phyloP scores from a whole-genome alignment of 2,888 invertebrate species.

The Azorinus chamasolen region DNA sequence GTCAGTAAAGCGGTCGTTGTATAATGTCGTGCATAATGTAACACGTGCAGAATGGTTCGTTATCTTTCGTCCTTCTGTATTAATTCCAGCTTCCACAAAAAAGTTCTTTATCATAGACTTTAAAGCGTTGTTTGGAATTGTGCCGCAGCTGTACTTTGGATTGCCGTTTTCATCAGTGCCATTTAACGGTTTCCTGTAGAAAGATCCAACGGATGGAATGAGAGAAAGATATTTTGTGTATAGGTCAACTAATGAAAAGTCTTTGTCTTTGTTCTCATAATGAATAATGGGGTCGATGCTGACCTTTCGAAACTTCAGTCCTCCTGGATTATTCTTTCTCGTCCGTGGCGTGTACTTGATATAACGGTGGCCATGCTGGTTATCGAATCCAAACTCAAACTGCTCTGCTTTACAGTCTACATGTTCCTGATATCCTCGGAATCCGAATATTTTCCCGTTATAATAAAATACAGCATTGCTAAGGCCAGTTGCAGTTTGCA shows the following conservation, averaged over 20 bases:
- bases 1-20: no score
- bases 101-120: constrained; percentile 19
- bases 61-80: neutral
- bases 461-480: no score
- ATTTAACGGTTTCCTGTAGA: constrained; percentile 14
- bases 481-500: constrained; percentile 12
- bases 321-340: constrained; percentile 24
- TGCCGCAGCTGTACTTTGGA: constrained; percentile 6
- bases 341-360: no score
- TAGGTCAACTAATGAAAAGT: neutral
- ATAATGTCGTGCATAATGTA: no score
- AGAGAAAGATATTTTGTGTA: constrained; percentile 6
- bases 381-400: constrained; percentile 13
- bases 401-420: constrained; percentile 18
- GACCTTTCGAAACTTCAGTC: constrained; percentile 4
- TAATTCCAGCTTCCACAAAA: constrained; percentile 6
- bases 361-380: neutral
- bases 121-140: constrained; percentile 1
- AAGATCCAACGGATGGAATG: constrained; percentile 6
- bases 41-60: constrained; percentile 30
- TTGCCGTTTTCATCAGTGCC: constrained; percentile 5
- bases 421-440: constrained; percentile 32
- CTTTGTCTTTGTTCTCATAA: constrained; percentile 6
- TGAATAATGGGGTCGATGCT: constrained; percentile 25
- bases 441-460: constrained; percentile 32